Evolutionary conservation across 2,888 invertebrate species (phyloP), one percentile per base, ranked within the genome.

Genomic region (Spatulosminthurus flaviceps): DNA sequence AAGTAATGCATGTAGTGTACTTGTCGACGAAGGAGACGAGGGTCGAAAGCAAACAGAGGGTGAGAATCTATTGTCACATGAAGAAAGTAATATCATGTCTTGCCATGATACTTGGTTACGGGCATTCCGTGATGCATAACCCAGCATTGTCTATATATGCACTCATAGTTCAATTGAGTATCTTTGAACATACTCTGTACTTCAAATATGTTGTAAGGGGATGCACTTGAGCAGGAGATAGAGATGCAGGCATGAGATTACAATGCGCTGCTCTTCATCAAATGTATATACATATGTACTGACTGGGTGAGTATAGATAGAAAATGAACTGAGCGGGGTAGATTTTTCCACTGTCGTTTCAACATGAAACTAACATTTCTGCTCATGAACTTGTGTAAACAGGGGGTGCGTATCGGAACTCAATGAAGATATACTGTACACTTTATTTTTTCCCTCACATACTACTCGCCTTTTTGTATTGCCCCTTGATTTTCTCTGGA

Each of bases 61-160:
- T 76, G 75, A 76, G 64, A 73, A 64, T 75, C 61, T 60, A 75
- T 75, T 75, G 74, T 75, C 75, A 76, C 41, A 66, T n/a, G 41
- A 41, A 41, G 75, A 66, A 76, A 64, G 75, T 76, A 64, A 64
- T 76, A 64, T 42, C 64, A 42, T 74, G 61, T 61, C 74, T 60
- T 74, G 21, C 29, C 51, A 60, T 61, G 60, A 74, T 74, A 74
- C 60, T 29, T 29, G 69, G 34, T 29, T 69, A 28, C 16, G 69
- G 19, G 16, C 29, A 29, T 28, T 19, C 34, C 29, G 34, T 69
- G 19, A 28, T 51, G 51, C n/a, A n/a, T 51, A 51, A 19, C 16
- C 51, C 5, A 9, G 34, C n/a, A n/a, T n/a, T n/a, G n/a, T n/a
- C 34, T 9, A 9, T 34, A 34, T 34, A 34, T 34, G 5, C 34